These are phyloP conservation scores for Meriones psammophilus DNA, from an alignment of 2,797 vertebrate genomes.

Conservation along the genomic window DNA sequence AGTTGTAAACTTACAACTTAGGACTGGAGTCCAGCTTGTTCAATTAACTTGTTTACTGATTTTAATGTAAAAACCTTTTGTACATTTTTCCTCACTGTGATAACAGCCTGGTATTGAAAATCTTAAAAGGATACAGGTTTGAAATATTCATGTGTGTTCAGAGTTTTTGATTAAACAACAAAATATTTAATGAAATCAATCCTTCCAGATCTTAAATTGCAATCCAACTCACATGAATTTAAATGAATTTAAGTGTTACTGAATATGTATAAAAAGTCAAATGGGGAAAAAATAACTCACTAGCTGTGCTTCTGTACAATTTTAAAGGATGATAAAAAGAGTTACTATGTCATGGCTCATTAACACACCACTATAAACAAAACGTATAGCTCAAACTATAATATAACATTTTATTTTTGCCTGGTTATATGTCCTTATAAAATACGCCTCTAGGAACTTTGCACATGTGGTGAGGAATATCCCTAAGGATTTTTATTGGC, in stretches of 20 bases:
- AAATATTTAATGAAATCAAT: conserved; percentile 81
- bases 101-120: conserved; percentile 36
- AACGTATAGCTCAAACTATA: conserved; percentile 46
- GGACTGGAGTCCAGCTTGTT: not conserved
- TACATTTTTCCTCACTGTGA: conserved; percentile 52
- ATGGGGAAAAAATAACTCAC: conserved; percentile 71
- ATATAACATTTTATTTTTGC: conserved; percentile 69
- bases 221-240: conserved; percentile 77
- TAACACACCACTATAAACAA: conserved; percentile 66
- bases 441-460: conserved; percentile 62
- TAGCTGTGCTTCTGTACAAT: conserved; percentile 62
- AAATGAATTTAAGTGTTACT: conserved; percentile 80
- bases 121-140: conserved; percentile 69
- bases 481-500: conserved; percentile 54
- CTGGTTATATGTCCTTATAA: conserved; percentile 61
- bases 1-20: not conserved
- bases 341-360: conserved; percentile 45
- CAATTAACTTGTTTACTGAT: not conserved
- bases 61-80: not conserved
- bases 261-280: conserved; percentile 75
- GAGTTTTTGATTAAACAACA: conserved; percentile 80
- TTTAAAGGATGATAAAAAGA: conserved; percentile 70
- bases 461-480: conserved; percentile 63
- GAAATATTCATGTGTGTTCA: conserved; percentile 78
- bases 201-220: conserved; percentile 75